Base-by-base conservation (phyloP, 2,797 vertebrate species). In the Numenius phaeopus region DNA sequence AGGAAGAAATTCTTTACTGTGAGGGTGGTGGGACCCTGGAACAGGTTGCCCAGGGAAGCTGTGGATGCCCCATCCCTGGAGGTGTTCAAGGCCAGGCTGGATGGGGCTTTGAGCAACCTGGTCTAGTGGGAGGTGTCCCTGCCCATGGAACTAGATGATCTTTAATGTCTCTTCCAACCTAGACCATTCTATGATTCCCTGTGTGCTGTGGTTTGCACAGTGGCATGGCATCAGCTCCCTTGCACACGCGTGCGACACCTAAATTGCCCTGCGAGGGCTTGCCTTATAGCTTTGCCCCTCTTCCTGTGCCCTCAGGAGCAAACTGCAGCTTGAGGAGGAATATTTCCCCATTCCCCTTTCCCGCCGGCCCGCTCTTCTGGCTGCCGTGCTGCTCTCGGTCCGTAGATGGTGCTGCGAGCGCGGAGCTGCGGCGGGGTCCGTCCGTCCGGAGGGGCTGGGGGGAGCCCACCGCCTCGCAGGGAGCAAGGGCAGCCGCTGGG, bases 361-460 rank as follows among this genome's bases (percentile, higher is more conserved):
- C 37, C 17, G 6, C 21, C 7, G 3, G 20, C 26, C 32, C 6
- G 6, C 42, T 10, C 20, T 12, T 10, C 40, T 4, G 7, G 32
- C 47, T 54, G 83, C 76, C 6, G 6, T 16, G 7, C 2, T 2
- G 7, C 46, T n/a, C 29, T 69, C 46, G 20, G n/a, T 3, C 93
- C 32, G 10, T 49, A 90, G 94, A 3, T 90, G 93, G 80, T 10
- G 89, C 88, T 93, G 78, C 11, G 30, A 24, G 81, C 59, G 23
- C 73, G 46, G n/a, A 44, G 62, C 39, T 65, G 62, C 62, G 57
- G 30, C 30, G 19, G 32, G 20, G 32, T 32, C 54, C 18, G 32
- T 32, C 54, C 18, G 17, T 32, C 29, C 30, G 34, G 58, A 4
- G 16, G 58, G 34, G 7, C 16, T 9, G 23, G 16, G 58, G 58